These are phyloP conservation scores for Hypomesus transpacificus DNA, from an alignment of 2,113 vertebrate species.

Conservation along the genomic window DNA sequence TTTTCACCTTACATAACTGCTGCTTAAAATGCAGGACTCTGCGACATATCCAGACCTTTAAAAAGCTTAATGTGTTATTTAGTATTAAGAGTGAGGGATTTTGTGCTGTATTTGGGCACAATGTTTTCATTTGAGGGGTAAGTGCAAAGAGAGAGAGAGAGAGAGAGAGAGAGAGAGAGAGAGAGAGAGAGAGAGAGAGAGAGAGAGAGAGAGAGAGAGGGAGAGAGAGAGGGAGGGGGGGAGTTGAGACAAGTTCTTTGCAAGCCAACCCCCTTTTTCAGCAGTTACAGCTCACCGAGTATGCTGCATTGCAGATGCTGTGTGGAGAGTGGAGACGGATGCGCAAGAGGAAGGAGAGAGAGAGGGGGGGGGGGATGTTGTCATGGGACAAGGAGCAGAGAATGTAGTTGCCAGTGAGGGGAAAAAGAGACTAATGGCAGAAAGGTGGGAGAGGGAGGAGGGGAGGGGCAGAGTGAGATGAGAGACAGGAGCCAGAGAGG, in stretches of 20 bases:
- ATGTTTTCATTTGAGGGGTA: neutral
- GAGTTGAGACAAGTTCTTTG: constrained; percentile 37
- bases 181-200: neutral
- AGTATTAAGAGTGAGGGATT: constrained; percentile 35
- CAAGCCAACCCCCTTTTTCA: constrained; percentile 36
- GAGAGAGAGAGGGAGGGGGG: constrained; percentile 23
- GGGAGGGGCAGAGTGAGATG: neutral
- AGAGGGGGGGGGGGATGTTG: constrained; percentile 8
- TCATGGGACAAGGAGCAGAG: neutral
- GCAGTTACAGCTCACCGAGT: constrained; percentile 41
- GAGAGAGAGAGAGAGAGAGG: neutral
- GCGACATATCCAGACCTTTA: constrained; percentile 41
- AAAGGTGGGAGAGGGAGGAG: constrained; percentile 3
- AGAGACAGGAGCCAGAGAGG: neutral
- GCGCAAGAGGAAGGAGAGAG: constrained; percentile 26
- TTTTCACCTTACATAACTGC: constrained; percentile 35
- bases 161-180: too few relatives aligned
- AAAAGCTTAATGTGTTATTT: constrained; percentile 31
- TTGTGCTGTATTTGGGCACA: neutral
- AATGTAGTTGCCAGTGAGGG: neutral
- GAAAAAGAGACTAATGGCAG: neutral
- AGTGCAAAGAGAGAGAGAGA: neutral
- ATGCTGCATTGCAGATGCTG: constrained; percentile 73
- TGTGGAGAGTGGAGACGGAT: constrained; percentile 21
- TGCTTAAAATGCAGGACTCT: constrained; percentile 59